Conservation (phyloP, 2,797 vertebrate species). For the Rhinichthys osculus region DNA sequence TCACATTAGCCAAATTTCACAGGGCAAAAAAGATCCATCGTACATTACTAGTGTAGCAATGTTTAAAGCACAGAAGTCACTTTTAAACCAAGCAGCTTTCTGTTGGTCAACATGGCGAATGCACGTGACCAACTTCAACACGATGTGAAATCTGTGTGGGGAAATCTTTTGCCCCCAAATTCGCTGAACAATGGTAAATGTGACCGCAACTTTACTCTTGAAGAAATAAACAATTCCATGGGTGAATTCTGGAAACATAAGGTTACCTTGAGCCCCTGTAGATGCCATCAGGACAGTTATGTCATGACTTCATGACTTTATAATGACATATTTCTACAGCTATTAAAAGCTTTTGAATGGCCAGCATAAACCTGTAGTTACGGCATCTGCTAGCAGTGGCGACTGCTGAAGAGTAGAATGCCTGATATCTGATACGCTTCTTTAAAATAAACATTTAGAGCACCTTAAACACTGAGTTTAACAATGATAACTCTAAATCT, state of each 20-base stretch:
- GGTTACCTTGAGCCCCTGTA: not conserved
- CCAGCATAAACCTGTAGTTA: not conserved
- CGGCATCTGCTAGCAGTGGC: not conserved
- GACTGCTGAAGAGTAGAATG: not conserved
- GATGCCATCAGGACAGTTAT: not conserved
- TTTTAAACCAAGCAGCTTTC: not conserved
- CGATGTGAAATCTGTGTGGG: not conserved
- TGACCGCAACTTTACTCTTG: not conserved
- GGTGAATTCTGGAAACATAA: not conserved
- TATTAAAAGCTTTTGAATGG: not conserved
- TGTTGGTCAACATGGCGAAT: not conserved
- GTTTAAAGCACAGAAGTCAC: not conserved
- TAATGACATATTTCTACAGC: not conserved
- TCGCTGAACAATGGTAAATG: not conserved
- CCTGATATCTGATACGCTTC: not conserved
- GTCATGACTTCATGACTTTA: not conserved
- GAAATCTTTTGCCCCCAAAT: not conserved
- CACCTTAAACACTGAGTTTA: not conserved
- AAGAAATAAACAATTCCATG: not conserved
- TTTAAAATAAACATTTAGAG: not conserved
- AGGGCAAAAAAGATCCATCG: too few relatives aligned
- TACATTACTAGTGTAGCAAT: not conserved
- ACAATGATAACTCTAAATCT: not conserved
- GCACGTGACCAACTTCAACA: not conserved
- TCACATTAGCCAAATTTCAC: not conserved